Percentiles rank a stretch among this genome's conserved stretches.
Evolutionary conservation across 1,140 invertebrate genomes (phyloP).

Genomic region (Nephila pilipes): DNA sequence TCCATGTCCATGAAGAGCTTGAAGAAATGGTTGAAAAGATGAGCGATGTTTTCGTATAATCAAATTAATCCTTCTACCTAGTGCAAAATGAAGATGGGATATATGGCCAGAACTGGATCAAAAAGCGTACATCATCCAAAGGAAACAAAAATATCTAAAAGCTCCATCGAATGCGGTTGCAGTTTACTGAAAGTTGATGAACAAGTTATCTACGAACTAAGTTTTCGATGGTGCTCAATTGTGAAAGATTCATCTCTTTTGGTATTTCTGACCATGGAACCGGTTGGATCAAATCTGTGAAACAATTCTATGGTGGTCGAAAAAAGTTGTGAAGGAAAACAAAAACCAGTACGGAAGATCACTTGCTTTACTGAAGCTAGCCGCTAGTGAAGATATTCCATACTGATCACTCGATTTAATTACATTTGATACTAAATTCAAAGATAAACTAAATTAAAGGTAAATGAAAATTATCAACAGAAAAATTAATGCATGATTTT

Average conservation of each 20-base stretch:
- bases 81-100: neutral
- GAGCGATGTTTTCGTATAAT: slow-evolving; percentile 35
- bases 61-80: slow-evolving; percentile 45
- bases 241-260: slow-evolving; percentile 60
- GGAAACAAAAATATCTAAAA: slow-evolving; percentile 46
- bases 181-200: neutral
- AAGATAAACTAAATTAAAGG: slow-evolving; percentile 68
- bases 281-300: slow-evolving; percentile 37
- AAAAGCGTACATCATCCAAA: slow-evolving; percentile 52
- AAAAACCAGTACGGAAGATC: neutral
- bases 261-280: slow-evolving; percentile 24
- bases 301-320: slow-evolving; percentile 59
- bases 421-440: slow-evolving; percentile 62
- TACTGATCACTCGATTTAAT: slow-evolving; percentile 64
- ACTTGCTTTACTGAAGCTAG: slow-evolving; percentile 21
- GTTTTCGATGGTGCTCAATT: neutral
- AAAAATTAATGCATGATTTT: too few relatives aligned
- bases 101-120: neutral
- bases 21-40: slow-evolving; percentile 65
- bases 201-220: slow-evolving; percentile 17
- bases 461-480: neutral
- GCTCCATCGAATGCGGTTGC: neutral
- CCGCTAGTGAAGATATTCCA: slow-evolving; percentile 43
- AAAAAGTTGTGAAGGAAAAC: neutral
- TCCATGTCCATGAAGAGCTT: slow-evolving; percentile 66